A percentile compares a stretch with the other conserved stretches of the same genome.
Evolutionary conservation across 2,113 vertebrate species (phyloP).

Genomic region (Gnathonemus longibarbis): DNA sequence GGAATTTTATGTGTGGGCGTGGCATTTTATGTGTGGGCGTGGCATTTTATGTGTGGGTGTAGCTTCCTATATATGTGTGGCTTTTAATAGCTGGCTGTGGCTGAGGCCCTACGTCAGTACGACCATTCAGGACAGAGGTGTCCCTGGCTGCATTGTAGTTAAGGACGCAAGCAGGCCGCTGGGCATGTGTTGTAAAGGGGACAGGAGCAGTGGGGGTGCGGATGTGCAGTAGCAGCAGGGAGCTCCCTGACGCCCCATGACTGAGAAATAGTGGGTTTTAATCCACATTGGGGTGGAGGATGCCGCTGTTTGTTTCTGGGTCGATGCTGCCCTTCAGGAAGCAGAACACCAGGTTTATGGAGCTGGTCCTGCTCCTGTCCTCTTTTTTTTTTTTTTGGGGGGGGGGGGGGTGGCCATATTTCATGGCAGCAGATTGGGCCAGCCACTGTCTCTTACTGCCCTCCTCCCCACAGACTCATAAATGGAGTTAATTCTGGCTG

Average conservation of each 20-base stretch:
- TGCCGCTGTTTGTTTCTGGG: neutral
- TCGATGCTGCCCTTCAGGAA: neutral
- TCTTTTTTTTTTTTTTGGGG: neutral
- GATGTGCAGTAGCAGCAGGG: neutral
- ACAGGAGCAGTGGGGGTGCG: neutral
- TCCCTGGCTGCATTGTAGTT: neutral
- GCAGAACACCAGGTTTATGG: neutral
- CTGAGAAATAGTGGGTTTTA: neutral
- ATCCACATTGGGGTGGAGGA: neutral
- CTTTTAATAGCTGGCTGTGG: neutral
- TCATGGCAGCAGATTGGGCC: neutral
- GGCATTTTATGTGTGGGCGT: neutral
- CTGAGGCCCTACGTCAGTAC: neutral
- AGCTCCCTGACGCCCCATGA: neutral
- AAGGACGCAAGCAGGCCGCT: neutral
- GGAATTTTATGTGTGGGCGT: neutral
- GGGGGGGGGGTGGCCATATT: neutral
- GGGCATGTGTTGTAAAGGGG: neutral
- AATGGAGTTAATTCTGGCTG: neutral
- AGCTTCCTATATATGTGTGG: conserved; percentile 19
- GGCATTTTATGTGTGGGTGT: neutral
- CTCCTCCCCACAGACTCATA: neutral
- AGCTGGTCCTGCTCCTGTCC: neutral
- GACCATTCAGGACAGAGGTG: neutral
- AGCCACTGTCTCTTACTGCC: neutral